Base-by-base conservation (phyloP, 2,888 invertebrate genomes). In the Aelia acuminata region DNA sequence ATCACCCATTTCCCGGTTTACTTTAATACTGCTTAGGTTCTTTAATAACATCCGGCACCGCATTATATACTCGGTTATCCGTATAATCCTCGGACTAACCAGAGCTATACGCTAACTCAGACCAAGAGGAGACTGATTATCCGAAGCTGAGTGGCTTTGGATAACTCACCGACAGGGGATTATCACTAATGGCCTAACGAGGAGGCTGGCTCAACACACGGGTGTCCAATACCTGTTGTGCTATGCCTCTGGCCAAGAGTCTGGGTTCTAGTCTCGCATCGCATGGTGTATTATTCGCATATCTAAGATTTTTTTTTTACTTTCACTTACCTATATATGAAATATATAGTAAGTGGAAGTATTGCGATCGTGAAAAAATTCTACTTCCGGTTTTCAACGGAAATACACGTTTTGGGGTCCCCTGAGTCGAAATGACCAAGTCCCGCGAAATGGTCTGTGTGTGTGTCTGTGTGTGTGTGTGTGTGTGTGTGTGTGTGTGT, bases 191-290 rank as follows among this genome's bases (percentile, higher is more conserved):
- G 63, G 63, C 18, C 7, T 8, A 20, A 7, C 3, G 8, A 57
- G 26, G 26, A 57, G n/a, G n/a, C 11, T 8, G 57, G 63, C 63
- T 70, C 15, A 70, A 70, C 63, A 70, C 35, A 35, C 31, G 35
- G 63, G 63, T 70, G 63, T 70, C 63, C 31, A 70, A 70, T 70
- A 70, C 63, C 63, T 70, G 63, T 70, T 70, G 63, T 70, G 63
- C 35, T 35, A 15, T 3, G 7, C 18, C 18, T 13, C 26, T 70
- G 22, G 8, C 35, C 63, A 20, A 31, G 35, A 35, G 18, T 18
- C 63, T 70, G 35, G 63, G 63, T 70, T 70, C 63, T 13, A 35
- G 63, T 70, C 63, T 35, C 63, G 35, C 63, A 4, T 70, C 63
- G 3, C 35, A 70, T 26, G 57, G n/a, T n/a, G n/a, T n/a, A n/a